Conservation (phyloP, 2,113 vertebrate genomes). For the Limnothrissa miodon region DNA sequence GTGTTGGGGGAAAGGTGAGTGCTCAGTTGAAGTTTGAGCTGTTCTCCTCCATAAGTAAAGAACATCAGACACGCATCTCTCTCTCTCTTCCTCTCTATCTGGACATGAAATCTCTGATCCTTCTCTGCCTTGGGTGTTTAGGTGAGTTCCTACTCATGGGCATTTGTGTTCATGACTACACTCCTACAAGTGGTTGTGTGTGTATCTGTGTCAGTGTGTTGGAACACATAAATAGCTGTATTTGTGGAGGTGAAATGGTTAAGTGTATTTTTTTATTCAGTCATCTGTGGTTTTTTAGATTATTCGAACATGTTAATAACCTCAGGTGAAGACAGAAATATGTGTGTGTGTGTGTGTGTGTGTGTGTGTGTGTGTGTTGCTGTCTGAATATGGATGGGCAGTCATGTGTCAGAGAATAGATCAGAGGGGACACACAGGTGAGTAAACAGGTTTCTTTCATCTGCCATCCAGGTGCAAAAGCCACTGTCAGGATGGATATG, state of each 20-base stretch:
- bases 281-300: too few species aligned
- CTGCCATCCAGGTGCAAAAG: neutral
- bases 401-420: neutral
- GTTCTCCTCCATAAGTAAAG: neutral
- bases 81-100: neutral
- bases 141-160: neutral
- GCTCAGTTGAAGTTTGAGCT: neutral
- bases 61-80: neutral
- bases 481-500: neutral
- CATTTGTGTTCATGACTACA: neutral
- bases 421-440: neutral
- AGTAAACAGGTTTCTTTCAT: neutral
- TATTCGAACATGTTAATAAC: too few species aligned
- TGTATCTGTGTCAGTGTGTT: neutral
- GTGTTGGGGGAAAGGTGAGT: neutral
- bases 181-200: neutral
- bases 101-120: neutral
- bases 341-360: neutral
- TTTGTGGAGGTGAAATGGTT: neutral
- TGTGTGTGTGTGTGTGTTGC: neutral
- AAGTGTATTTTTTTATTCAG: neutral
- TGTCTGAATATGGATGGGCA: neutral
- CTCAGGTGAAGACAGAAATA: neutral
- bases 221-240: neutral
- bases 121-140: neutral